Evolutionary conservation across 2,888 invertebrate species (phyloP).

Genomic region (Helicoverpa assulta): DNA sequence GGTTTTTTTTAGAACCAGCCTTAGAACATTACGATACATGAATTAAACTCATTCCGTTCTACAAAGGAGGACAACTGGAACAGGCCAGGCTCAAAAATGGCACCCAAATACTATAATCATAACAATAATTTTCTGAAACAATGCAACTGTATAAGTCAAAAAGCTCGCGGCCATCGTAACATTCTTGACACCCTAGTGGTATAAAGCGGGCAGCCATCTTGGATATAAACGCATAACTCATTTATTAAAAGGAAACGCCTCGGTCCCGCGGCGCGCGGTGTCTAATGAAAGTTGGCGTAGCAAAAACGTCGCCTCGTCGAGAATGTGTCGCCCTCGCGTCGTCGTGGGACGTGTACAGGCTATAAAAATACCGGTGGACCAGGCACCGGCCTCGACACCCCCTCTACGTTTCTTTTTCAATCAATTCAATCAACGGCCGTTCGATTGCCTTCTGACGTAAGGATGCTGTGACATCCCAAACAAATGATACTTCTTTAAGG

Average conservation of each 20-base stretch:
- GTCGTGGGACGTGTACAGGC: slow-evolving; percentile 87
- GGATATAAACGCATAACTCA: slow-evolving; percentile 88
- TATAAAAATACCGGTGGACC: slow-evolving; percentile 87
- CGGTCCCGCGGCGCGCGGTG: slow-evolving; percentile 82
- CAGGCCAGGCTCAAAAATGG: slow-evolving; percentile 15
- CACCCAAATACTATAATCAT: slow-evolving; percentile 49
- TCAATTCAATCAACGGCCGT: slow-evolving; percentile 87
- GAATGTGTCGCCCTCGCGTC: slow-evolving; percentile 89
- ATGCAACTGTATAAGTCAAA: slow-evolving; percentile 66
- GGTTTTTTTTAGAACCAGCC: slow-evolving; percentile 8
- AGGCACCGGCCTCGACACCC: slow-evolving; percentile 72
- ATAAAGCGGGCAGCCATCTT: slow-evolving; percentile 82
- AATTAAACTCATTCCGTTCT: not conserved
- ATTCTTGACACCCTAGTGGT: slow-evolving; percentile 81
- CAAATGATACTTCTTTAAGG: slow-evolving; percentile 60
- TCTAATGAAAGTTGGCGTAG: slow-evolving; percentile 88
- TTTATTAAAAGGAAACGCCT: slow-evolving; percentile 88
- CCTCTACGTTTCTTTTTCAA: slow-evolving; percentile 86
- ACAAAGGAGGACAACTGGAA: not conserved
- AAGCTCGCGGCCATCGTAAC: slow-evolving; percentile 73
- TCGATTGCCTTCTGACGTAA: slow-evolving; percentile 81
- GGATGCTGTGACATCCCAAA: slow-evolving; percentile 74
- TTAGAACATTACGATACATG: not conserved
- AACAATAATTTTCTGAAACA: slow-evolving; percentile 53
- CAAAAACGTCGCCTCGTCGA: slow-evolving; percentile 87